Conservation (phyloP, 2,113 vertebrate species). For the Chloroceryle aenea region DNA sequence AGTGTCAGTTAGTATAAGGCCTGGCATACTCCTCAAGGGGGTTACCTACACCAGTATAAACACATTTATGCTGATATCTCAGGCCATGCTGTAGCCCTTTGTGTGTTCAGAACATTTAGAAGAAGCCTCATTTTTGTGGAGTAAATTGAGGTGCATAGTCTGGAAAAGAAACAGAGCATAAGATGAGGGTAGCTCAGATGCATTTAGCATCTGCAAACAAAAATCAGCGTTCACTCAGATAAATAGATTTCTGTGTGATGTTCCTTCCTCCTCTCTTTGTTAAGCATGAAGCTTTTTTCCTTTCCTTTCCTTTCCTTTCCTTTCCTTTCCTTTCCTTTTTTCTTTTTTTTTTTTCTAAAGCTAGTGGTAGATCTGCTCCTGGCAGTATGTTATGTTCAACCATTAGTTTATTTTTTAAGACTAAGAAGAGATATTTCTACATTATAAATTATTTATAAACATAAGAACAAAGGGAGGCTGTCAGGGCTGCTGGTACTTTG, state of each 20-base stretch:
- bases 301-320: not conserved
- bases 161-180: conserved; percentile 29
- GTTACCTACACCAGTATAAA: not conserved
- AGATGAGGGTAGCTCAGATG: conserved; percentile 10
- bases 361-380: conserved; percentile 67
- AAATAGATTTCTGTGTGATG: conserved; percentile 41
- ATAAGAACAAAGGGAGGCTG: conserved; percentile 81
- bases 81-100: not conserved
- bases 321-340: not conserved
- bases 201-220: conserved; percentile 44
- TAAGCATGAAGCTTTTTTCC: conserved; percentile 39
- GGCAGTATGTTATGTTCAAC: conserved; percentile 78
- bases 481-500: conserved; percentile 76
- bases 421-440: conserved; percentile 82
- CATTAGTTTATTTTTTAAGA: conserved; percentile 85
- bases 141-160: conserved; percentile 13
- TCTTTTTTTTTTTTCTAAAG: not conserved
- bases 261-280: conserved; percentile 64
- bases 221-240: conserved; percentile 28
- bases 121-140: not conserved
- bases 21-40: not conserved
- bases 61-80: not conserved
- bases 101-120: not conserved
- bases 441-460: conserved; percentile 86
- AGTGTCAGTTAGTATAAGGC: not conserved